Evolutionary conservation across 2,888 invertebrate genomes (phyloP), one percentile per base, ranked within the genome.

Genomic region (Himalopsyche anomala): DNA sequence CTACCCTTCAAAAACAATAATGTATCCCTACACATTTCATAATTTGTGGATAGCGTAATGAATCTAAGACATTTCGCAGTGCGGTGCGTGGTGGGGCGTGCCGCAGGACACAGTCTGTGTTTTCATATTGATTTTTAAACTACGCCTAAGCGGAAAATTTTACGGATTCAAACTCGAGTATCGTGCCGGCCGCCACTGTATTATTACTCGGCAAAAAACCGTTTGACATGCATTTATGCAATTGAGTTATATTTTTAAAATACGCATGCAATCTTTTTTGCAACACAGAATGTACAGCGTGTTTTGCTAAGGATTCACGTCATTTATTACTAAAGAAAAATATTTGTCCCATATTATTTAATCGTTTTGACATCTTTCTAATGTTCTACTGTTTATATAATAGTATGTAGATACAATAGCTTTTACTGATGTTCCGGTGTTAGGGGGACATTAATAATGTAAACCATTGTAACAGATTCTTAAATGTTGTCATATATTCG

Each of bases 71-170:
- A 12, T 36, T 69, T 69, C 69, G 69, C 69, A 69, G 69, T 69
- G 69, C 69, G 69, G 69, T 69, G 69, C 69, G 69, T 36, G 69
- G 69, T 36, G 69, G 69, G 69, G 69, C 69, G 69, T 69, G 36
- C 28, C 69, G 69, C 69, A 69, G 69, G 69, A 69, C 69, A 28
- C 69, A 11, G 69, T 69, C 69, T 69, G 28, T 19, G 62, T 69
- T 69, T 69, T 69, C 69, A 69, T 69, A 69, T 36, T 36, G 69
- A 69, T 69, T 69, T 69, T 69, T 28, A 69, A 69, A 69, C 9
- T 19, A 69, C 69, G 69, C 36, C 69, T 69, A 2, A 69, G 36
- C 19, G 36, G 69, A 69, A 69, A 69, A 69, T 28, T 9, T 69
- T 36, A 28, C 36, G 28, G 69, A 69, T 6, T 36, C 28, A 69